A percentile compares a stretch with the other conserved stretches of the same genome.
phyloP scores from a whole-genome alignment of 2,113 vertebrate genomes.

The Pampusana beccarii region DNA sequence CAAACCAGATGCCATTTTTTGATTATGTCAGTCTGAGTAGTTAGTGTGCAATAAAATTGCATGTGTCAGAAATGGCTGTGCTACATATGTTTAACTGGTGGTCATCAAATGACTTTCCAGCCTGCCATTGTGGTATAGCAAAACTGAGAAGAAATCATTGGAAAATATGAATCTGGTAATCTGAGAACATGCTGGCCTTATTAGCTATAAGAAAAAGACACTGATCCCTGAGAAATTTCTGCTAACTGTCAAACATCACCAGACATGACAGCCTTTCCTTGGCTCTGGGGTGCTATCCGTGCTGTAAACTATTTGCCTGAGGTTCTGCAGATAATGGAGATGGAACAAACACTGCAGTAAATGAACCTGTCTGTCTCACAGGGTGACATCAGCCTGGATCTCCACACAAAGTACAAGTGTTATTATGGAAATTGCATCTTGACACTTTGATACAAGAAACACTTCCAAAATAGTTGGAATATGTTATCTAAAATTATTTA shows the following conservation, averaged over 20 bases:
- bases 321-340: constrained; percentile 60
- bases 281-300: constrained; percentile 21
- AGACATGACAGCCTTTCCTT: constrained; percentile 46
- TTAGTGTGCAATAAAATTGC: constrained; percentile 28
- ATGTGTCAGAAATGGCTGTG: constrained; percentile 12
- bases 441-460: constrained; percentile 11
- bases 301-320: constrained; percentile 39
- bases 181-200: constrained; percentile 10
- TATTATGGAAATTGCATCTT: constrained; percentile 42
- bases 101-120: constrained; percentile 3
- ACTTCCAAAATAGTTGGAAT: not conserved
- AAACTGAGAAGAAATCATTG: constrained; percentile 50
- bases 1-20: constrained; percentile 36
- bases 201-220: constrained; percentile 27
- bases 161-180: constrained; percentile 54
- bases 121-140: not conserved
- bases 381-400: constrained; percentile 23
- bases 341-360: constrained; percentile 45
- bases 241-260: constrained; percentile 55
- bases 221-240: constrained; percentile 49
- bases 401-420: not conserved
- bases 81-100: constrained; percentile 26
- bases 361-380: constrained; percentile 53
- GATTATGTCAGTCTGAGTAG: constrained; percentile 32
- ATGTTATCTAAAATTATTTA: constrained; percentile 10